Evolutionary conservation across 2,888 invertebrate species (phyloP), one percentile per base, ranked within the genome.

Genomic region (Brachylomia viminalis): DNA sequence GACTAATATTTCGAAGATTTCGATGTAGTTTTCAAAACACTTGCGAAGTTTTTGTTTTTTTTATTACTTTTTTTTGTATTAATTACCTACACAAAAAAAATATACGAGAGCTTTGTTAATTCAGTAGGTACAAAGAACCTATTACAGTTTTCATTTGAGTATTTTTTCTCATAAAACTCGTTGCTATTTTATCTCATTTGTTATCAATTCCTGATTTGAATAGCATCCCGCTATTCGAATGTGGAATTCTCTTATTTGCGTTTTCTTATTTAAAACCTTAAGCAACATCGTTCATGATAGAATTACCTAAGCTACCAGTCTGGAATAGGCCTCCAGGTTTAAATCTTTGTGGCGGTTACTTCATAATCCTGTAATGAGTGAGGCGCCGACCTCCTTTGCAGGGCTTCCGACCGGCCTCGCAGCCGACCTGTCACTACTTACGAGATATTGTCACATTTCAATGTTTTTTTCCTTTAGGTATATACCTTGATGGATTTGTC

Each of bases 301-400:
- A 77, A 64, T 61, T 76, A 66, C 58, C 27, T 62, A 33, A 33
- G 54, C 58, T 54, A 27, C 33, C 69, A 69, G 77, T 56, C 72
- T 72, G 71, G 64, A 77, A 84, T 77, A 80, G 82, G 69, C 72
- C 66, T 80, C 80, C 80, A 86, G 91, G 90, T 92, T 92, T 94
- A 95, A 96, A 96, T 96, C 96, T 93, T 94, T 91, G 92, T 92
- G 89, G 92, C 89, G 93, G 93, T 92, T 88, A 86, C 87, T 89
- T 88, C 85, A 88, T 96, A 96, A 96, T 96, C 96, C 94, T 95
- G 94, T 96, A 95, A 96, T 86, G 91, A 91, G 92, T 91, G 89
- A 91, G 95, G 95, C 96, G 95, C 95, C 96, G 95, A 91, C 95
- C 96, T 95, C 95, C 87, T 93, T 95, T 88, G 88, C 92, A 92